Conservation (phyloP, 2,888 invertebrate genomes). For the Lapara coniferarum region DNA sequence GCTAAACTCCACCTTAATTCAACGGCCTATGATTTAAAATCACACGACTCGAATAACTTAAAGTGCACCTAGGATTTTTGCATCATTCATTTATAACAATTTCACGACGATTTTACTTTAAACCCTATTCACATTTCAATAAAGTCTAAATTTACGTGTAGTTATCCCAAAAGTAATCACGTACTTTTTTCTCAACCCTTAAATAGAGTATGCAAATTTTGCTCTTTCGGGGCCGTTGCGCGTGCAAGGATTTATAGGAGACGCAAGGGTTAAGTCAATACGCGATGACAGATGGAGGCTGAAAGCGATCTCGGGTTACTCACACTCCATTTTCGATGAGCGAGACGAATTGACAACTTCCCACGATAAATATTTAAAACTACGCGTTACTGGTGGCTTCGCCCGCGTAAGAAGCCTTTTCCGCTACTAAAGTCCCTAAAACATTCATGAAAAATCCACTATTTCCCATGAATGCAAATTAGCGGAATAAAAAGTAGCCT, state of each 20-base stretch:
- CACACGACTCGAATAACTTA: constrained; percentile 33
- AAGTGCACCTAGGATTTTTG: constrained; percentile 53
- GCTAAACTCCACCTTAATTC: constrained; percentile 33
- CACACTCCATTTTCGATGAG: constrained; percentile 24
- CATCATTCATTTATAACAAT: constrained; percentile 42
- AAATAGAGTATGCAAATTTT: constrained; percentile 79
- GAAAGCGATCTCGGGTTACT: constrained; percentile 68
- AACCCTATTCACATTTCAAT: constrained; percentile 24
- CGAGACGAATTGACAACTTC: constrained; percentile 22
- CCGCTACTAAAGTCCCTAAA: too few relatives aligned
- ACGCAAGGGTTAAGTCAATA: constrained; percentile 68
- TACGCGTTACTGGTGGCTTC: too few relatives aligned
- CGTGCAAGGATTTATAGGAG: constrained; percentile 45
- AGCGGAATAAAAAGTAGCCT: too few relatives aligned
- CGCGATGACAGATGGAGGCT: constrained; percentile 77
- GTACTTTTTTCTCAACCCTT: constrained; percentile 64
- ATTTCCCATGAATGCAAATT: too few relatives aligned
- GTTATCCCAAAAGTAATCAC: background rate
- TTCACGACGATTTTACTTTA: constrained; percentile 24
- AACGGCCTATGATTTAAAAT: background rate
- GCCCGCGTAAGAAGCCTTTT: too few relatives aligned
- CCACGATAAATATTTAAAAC: constrained; percentile 25
- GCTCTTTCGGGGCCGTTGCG: constrained; percentile 45
- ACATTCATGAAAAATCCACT: too few relatives aligned
- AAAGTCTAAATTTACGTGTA: background rate